Percentiles rank a stretch among this genome's conserved stretches.
These are phyloP conservation scores for Indri indri DNA, from an alignment of 2,113 vertebrate genomes.

Conservation along the genomic window DNA sequence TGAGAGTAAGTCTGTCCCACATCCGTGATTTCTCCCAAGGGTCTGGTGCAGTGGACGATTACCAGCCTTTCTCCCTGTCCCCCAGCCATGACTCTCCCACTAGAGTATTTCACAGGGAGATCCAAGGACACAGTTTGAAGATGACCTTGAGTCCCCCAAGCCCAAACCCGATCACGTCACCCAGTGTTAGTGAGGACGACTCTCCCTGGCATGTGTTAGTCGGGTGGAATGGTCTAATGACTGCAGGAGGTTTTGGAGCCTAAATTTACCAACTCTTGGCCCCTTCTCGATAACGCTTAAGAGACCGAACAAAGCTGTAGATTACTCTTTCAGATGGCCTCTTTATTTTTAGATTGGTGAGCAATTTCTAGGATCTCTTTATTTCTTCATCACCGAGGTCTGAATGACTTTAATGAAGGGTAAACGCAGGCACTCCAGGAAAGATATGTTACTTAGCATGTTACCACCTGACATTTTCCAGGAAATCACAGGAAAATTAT, in stretches of 20 bases:
- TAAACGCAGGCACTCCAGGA: background rate
- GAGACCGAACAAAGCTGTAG: background rate
- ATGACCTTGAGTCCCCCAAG: background rate
- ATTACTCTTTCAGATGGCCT: slow-evolving; percentile 53
- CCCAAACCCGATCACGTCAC: background rate
- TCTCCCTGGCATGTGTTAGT: accelerated
- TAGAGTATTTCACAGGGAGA: background rate
- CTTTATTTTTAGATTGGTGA: slow-evolving; percentile 51
- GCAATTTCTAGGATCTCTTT: background rate
- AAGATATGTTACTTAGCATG: background rate
- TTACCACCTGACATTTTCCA: accelerated
- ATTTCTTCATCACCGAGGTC: background rate
- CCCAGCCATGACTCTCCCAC: background rate
- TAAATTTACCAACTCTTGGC: background rate
- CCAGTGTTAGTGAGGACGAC: accelerated
- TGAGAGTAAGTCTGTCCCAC: background rate
- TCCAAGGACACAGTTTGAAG: background rate
- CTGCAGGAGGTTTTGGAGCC: background rate
- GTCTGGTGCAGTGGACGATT: background rate
- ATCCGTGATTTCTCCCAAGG: background rate
- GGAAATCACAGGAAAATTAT: background rate
- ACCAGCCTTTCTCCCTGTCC: background rate
- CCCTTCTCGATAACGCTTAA: background rate
- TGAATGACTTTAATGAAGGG: background rate
- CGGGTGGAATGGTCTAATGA: accelerated